Evolutionary conservation across 2,888 invertebrate genomes (phyloP).

Genomic region (Merodon equestris): DNA sequence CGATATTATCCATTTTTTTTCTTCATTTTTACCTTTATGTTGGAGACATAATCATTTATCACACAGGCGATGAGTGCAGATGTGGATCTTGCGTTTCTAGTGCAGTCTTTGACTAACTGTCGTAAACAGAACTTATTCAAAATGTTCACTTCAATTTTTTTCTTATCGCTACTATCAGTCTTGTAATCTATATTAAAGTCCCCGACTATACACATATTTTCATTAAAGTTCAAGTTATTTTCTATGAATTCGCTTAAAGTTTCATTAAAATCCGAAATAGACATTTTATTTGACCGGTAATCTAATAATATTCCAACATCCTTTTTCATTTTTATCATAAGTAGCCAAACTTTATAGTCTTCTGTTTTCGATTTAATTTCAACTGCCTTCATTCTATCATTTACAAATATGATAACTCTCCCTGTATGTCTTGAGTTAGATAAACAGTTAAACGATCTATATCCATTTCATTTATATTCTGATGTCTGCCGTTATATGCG

Average conservation of each 20-base stretch:
- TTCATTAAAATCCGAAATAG: conserved; percentile 23
- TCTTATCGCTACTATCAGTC: too few relatives aligned
- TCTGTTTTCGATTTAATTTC: conserved; percentile 6
- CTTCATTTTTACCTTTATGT: not conserved
- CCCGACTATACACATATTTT: conserved; percentile 20
- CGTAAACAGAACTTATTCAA: conserved; percentile 10
- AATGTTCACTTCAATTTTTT: too few relatives aligned
- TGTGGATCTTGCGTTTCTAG: conserved; percentile 11
- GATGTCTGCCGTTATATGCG: conserved; percentile 21
- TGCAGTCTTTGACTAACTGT: conserved; percentile 11
- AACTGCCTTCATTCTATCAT: conserved; percentile 14
- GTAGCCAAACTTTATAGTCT: conserved; percentile 15
- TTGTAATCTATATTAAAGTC: too few relatives aligned
- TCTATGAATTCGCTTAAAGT: conserved; percentile 26
- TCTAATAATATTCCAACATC: conserved; percentile 21
- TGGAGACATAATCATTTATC: conserved; percentile 9
- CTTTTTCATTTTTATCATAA: conserved; percentile 21
- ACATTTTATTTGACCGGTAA: conserved; percentile 16
- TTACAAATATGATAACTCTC: not conserved
- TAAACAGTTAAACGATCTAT: conserved; percentile 10
- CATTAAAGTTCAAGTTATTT: conserved; percentile 15
- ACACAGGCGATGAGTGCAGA: conserved; percentile 23
- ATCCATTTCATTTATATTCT: conserved; percentile 17
- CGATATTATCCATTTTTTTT: conserved; percentile 29
- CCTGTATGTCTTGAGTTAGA: conserved; percentile 33